These are phyloP conservation scores for Andrena hattorfiana DNA, from an alignment of 2,888 invertebrate species.

Conservation along the genomic window DNA sequence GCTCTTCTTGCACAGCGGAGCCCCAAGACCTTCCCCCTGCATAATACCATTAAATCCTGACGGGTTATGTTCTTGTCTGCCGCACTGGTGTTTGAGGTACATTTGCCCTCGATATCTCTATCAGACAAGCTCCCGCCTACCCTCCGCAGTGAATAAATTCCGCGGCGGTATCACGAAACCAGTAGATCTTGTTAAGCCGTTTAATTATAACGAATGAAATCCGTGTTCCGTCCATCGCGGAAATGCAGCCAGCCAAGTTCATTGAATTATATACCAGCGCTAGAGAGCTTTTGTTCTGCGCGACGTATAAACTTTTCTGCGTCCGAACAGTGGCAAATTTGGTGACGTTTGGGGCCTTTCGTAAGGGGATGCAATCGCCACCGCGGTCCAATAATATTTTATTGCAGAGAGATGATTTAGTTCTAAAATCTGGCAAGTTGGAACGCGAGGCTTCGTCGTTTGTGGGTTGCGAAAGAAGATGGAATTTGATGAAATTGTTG, in stretches of 20 bases:
- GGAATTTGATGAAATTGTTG: too few relatives aligned
- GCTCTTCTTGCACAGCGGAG: constrained; percentile 19
- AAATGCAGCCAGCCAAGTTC: constrained; percentile 2
- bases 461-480: too few relatives aligned
- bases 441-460: too few relatives aligned
- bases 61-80: constrained; percentile 36
- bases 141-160: constrained; percentile 37
- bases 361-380: too few relatives aligned
- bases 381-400: too few relatives aligned
- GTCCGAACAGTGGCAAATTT: background rate
- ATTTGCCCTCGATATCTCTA: constrained; percentile 50
- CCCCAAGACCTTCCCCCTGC: constrained; percentile 11
- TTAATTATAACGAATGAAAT: constrained; percentile 39
- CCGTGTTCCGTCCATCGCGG: constrained; percentile 3
- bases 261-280: constrained; percentile 3
- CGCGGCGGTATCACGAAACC: constrained; percentile 27
- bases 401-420: too few relatives aligned
- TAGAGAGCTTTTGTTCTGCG: background rate
- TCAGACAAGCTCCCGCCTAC: constrained; percentile 21
- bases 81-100: constrained; percentile 28
- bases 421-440: too few relatives aligned
- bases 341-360: background rate
- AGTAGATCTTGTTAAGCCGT: constrained; percentile 33
- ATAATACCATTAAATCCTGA: constrained; percentile 39
- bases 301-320: background rate